Evolutionary conservation across 2,797 vertebrate species (phyloP).

Genomic region (Rhadinocentrus ornatus): DNA sequence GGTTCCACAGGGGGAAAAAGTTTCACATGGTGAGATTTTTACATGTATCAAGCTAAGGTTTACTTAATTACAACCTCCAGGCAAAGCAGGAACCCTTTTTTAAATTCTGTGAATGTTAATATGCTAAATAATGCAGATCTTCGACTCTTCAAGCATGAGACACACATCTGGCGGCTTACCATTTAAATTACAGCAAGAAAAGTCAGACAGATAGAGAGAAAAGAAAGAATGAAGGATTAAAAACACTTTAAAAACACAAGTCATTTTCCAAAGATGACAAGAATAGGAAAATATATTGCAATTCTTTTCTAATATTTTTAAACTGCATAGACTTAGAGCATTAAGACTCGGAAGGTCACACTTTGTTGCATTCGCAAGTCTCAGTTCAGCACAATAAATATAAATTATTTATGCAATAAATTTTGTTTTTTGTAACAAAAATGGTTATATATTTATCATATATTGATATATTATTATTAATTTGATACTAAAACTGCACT

Average conservation of each 20-base stretch:
- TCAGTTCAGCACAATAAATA: not conserved
- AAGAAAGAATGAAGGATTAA: constrained; percentile 68
- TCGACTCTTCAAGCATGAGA: constrained; percentile 99
- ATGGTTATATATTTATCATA: too few species aligned
- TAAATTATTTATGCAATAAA: too few species aligned
- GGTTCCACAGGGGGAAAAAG: constrained; percentile 85
- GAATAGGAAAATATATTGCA: constrained; percentile 91
- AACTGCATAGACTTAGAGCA: constrained; percentile 86
- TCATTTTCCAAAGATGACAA: constrained; percentile 91
- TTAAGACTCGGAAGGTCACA: constrained; percentile 68
- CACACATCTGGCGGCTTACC: constrained; percentile 99
- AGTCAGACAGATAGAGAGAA: constrained; percentile 80
- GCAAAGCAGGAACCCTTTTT: constrained; percentile 99
- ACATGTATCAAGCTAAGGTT: constrained; percentile 99
- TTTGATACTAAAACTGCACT: not conserved
- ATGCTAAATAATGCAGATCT: constrained; percentile 99
- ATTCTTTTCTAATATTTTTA: constrained; percentile 91
- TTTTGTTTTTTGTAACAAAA: not conserved
- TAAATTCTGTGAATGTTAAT: constrained; percentile 99
- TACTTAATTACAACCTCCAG: constrained; percentile 99
- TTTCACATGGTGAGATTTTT: constrained; percentile 96
- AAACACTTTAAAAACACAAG: constrained; percentile 92
- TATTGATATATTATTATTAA: too few species aligned
- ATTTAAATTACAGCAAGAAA: constrained; percentile 97
- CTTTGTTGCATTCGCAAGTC: not conserved